Evolutionary conservation across 2,888 invertebrate genomes (phyloP), one percentile per base, ranked within the genome.

Genomic region (Rosalia funebris): DNA sequence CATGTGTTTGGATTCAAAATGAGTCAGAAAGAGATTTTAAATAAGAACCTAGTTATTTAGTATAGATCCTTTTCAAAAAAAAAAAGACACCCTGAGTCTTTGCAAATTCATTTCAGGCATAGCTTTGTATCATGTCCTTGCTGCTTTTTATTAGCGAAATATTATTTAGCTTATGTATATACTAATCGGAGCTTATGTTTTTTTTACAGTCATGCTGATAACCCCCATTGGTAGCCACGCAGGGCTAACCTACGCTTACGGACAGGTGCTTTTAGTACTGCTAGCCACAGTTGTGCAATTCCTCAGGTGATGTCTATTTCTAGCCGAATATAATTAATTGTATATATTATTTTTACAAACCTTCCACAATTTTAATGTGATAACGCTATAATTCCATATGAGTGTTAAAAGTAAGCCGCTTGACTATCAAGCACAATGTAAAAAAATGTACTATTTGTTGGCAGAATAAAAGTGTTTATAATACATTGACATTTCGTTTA

Each of bases 291-390:
- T 10, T 15, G 14, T 41, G 15, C 11, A 39, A 2, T 39, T 39
- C 15, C 16, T 2, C 7, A 50, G 50, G 50, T 50, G 50, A 50
- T 50, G 31, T 4, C n/a, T 50, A n/a, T 14, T 50, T 20, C 39
- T 4, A 14, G 19, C 17, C 10, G 15, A 20, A 31, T 34, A 34
- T 34, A 34, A 7, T n/a, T 34, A 34, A 34, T 11, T 34, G 34
- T 34, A 34, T n/a, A 34, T 34, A 34, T 7, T 25, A 25, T 7
- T 17, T 50, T 50, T 50, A 39, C n/a, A 15, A 17, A 39, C 19
- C 50, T 50, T 50, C 50, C 50, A 50, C 37, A 50, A 50, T 50
- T 50, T 50, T 39, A 50, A 50, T 50, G 50, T 50, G 50, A 50
- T 50, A 50, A 37, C 5, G 34, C 34, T 25, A 25, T 25, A 34